Percentiles rank a stretch among this genome's conserved stretches.
Evolutionary conservation across 2,888 invertebrate species (phyloP).

Genomic region (Cryptocheilus praepositus): DNA sequence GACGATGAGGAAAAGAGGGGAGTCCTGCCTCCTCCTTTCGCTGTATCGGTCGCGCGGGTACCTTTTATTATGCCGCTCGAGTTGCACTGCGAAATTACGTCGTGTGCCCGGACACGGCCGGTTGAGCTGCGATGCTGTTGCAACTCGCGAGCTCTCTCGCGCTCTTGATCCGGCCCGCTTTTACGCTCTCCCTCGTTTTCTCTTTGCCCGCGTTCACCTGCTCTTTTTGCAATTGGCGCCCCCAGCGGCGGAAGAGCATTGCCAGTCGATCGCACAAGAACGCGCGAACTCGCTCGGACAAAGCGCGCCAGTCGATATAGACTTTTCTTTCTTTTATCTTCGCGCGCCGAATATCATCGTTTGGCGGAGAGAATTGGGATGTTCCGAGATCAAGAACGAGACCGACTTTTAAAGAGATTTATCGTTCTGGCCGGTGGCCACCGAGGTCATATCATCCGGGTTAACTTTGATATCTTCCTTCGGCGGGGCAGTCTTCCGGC

Average conservation of each 20-base stretch:
- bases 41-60: constrained; percentile 32
- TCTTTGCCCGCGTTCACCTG: not conserved
- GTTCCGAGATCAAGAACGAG: no score
- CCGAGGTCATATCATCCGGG: no score
- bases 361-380: no score
- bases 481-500: no score
- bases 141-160: not conserved
- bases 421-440: no score
- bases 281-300: constrained; percentile 1
- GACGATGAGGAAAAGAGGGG: not conserved
- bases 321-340: constrained; percentile 8
- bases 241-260: constrained; percentile 4
- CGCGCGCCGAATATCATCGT: no score
- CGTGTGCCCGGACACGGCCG: constrained; percentile 8
- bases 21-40: not conserved
- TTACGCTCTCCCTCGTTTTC: not conserved
- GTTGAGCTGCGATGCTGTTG: no score
- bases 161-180: not conserved
- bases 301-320: not conserved
- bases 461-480: no score
- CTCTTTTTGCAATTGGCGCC: constrained; percentile 7
- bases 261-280: constrained; percentile 7
- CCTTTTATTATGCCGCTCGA: constrained; percentile 46
- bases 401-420: no score
- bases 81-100: constrained; percentile 42